Evolutionary conservation across 2,888 invertebrate species (phyloP).

Genomic region (Proisotoma minuta): DNA sequence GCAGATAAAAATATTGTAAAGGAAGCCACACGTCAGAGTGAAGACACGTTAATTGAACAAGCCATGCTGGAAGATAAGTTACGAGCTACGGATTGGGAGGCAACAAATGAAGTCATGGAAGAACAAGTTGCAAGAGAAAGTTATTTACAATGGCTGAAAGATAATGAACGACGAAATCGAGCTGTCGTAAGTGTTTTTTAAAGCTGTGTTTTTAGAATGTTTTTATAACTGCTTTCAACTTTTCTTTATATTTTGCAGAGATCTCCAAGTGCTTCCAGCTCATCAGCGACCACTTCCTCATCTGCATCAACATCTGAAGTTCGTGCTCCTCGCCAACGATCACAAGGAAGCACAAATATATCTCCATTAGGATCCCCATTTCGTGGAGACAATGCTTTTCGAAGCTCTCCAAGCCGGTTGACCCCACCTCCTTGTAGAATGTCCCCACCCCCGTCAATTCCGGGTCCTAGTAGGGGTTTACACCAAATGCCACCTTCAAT

Average conservation of each 20-base stretch:
- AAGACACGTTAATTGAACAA: constrained; percentile 75
- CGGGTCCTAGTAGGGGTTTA: constrained; percentile 38
- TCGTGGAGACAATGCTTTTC: constrained; percentile 39
- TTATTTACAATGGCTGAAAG: constrained; percentile 72
- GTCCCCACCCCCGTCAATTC: constrained; percentile 43
- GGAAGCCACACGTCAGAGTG: constrained; percentile 71
- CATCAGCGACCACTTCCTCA: constrained; percentile 44
- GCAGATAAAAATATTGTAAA: constrained; percentile 66
- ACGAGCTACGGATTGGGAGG: constrained; percentile 84
- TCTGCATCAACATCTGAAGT: constrained; percentile 41
- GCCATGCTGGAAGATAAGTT: constrained; percentile 87
- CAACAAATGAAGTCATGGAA: constrained; percentile 83
- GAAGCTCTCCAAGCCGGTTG: constrained; percentile 22
- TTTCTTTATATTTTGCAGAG: constrained; percentile 22
- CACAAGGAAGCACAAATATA: constrained; percentile 38
- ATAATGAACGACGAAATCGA: constrained; percentile 59
- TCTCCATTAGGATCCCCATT: constrained; percentile 43
- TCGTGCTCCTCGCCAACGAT: constrained; percentile 41
- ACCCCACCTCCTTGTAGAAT: constrained; percentile 41
- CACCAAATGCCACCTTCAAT: constrained; percentile 20
- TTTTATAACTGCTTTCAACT: background rate
- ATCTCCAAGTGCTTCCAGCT: constrained; percentile 46
- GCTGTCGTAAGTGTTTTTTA: constrained; percentile 50
- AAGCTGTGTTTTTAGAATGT: background rate
- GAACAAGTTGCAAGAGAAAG: constrained; percentile 82